Percentiles rank a stretch among this genome's conserved stretches.
Evolutionary conservation across 2,888 invertebrate genomes (phyloP).

Genomic region (Onchidella celtica): DNA sequence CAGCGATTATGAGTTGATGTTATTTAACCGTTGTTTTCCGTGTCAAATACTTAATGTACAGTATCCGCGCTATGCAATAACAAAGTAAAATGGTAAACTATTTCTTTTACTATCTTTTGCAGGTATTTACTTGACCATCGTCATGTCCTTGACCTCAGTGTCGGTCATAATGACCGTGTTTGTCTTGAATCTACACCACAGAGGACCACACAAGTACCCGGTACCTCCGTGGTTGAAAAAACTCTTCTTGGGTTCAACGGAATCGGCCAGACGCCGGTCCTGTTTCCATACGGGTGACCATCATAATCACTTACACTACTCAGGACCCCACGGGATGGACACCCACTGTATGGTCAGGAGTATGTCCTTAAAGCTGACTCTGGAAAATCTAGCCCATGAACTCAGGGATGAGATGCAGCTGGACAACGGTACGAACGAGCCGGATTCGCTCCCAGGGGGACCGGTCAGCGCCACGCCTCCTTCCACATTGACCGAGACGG

Average conservation of each 20-base stretch:
- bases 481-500: neutral
- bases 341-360: slow-evolving; percentile 65
- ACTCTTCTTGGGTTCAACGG: slow-evolving; percentile 70
- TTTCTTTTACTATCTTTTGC: slow-evolving; percentile 33
- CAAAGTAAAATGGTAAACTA: too few species aligned
- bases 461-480: neutral
- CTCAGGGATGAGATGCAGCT: slow-evolving; percentile 73
- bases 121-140: slow-evolving; percentile 83
- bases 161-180: slow-evolving; percentile 83
- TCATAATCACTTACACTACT: slow-evolving; percentile 2
- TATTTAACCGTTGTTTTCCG: too few species aligned
- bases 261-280: neutral
- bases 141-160: slow-evolving; percentile 83
- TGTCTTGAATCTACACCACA: slow-evolving; percentile 83
- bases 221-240: slow-evolving; percentile 82
- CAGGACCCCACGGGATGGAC: neutral
- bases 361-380: slow-evolving; percentile 76
- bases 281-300: neutral
- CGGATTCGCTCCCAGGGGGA: neutral
- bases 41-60: too few species aligned
- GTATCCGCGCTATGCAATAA: too few species aligned
- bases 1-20: too few species aligned
- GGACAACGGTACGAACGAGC: slow-evolving; percentile 58
- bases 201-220: slow-evolving; percentile 81
- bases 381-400: slow-evolving; percentile 79